Base-by-base conservation (phyloP, 1,140 invertebrate species). In the Lanistes nyassanus region DNA sequence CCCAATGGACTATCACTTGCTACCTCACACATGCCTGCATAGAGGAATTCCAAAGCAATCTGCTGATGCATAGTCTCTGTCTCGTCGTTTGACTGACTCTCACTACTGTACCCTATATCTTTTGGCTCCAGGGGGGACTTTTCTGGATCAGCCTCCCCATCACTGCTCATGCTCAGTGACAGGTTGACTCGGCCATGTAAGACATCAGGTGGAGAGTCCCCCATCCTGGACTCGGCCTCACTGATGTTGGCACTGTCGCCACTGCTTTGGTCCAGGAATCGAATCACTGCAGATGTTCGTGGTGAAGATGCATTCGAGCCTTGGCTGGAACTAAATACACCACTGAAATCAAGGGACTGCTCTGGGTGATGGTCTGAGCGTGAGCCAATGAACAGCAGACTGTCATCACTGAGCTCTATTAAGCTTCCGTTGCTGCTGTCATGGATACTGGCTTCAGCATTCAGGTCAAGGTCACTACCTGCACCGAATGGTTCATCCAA, bases 41-140 rank as follows among this genome's bases (percentile, higher is more conserved):
- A 81, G 9, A 66, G 75, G 36, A 76, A 76, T 73, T 81, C 80
- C 68, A 81, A 36, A 62, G 75, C 71, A 55, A 77, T 80, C 75
- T 81, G 80, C 36, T 79, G 75, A 31, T 74, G 73, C 72, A 80
- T 76, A 21, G 76, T 56, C 58, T 83, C 83, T 3, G 81, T 79
- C 67, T 88, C 88, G 72, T 89, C 88, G 62, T 83, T 87, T 23
- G 87, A 88, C 51, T 87, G 86, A 70, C 87, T 87, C 76, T 88
- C 88, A 79, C 87, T 88, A 47, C 85, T 86, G 77, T 89, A 89
- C 36, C 88, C 88, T 65, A 89, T 81, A 78, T 89, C 88, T 65
- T 83, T 84, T 42, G 75, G 73, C 56, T 84, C 83, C 34, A 71
- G 69, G 51, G 62, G 71, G 37, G 68, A 76, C 66, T 77, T 37